These are phyloP conservation scores for Hipposideros armiger DNA, from an alignment of 2,113 vertebrate species.

Conservation along the genomic window DNA sequence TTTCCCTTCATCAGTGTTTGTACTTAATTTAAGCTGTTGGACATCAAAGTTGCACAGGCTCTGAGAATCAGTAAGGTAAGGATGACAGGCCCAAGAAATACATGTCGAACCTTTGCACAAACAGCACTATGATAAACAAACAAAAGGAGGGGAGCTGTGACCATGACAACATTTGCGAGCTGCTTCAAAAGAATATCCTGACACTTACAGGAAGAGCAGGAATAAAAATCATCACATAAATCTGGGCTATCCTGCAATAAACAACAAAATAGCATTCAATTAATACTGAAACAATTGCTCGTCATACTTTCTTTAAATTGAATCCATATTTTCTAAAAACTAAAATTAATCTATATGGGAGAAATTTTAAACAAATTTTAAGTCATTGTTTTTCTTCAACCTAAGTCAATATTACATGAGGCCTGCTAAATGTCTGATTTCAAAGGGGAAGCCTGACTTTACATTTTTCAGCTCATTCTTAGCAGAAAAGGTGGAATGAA, in stretches of 20 bases:
- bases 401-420: no score
- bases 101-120: rapidly evolving
- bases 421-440: neutral
- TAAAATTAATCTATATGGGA: neutral
- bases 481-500: neutral
- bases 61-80: neutral
- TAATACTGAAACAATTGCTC: neutral
- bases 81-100: neutral
- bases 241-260: slow-evolving; percentile 91
- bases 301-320: neutral
- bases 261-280: slow-evolving; percentile 11
- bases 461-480: neutral
- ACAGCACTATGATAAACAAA: neutral
- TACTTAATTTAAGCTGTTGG: neutral
- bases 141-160: rapidly evolving
- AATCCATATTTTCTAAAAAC: slow-evolving; percentile 13
- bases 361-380: neutral
- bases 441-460: neutral
- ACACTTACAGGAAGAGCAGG: slow-evolving; percentile 96
- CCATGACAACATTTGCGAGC: rapidly evolving
- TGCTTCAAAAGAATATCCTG: neutral
- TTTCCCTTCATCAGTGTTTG: neutral
- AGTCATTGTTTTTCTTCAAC: neutral
- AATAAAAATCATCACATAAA: slow-evolving; percentile 92
- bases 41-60: neutral